Evolutionary conservation across 2,797 vertebrate species (phyloP), one percentile per base, ranked within the genome.

Genomic region (Varecia variegata): DNA sequence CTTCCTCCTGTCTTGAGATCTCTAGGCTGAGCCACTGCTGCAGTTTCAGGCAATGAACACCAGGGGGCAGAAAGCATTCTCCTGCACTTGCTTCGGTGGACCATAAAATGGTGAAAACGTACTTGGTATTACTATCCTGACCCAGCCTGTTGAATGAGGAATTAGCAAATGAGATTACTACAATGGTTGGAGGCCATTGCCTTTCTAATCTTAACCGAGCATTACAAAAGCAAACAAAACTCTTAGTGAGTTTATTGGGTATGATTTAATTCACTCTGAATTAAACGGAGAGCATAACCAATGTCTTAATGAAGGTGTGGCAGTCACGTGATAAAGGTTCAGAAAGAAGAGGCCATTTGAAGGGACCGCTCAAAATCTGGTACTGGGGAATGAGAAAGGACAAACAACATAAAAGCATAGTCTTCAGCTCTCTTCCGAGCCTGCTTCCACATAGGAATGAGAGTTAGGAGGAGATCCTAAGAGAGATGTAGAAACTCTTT

Each of bases 31-130:
- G 23, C 83, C 68, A 43, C 73, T 74, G 62, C 7, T 93, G 94
- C 45, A 90, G 12, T 93, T 76, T 67, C 73, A 87, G 68, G 30
- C 17, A 67, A 20, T 27, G 5, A 70, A 50, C 96, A 95, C 92
- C 93, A 98, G 98, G 94, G 95, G 96, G 96, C 97, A 74, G 92
- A 86, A 92, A 93, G 52, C 5, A n/a, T 58, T 87, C 47, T 87
- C 45, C 32, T 25, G 21, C 7, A 0, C 30, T 90, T n/a, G 85
- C 56, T 89, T 68, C 21, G 0, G 40, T 58, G 85, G 82, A 71
- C 21, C 14, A 56, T 45, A 54, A 10, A 9, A 38, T 21, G 40
- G 17, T 70, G 47, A 68, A 90, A 88, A 68, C 0, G 30, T 17
- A 30, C 6, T 15, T 56, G 32, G 4, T 58, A 12, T 58, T 27